These are phyloP conservation scores for Ectobius pallidus DNA, from an alignment of 2,888 invertebrate genomes.

Conservation along the genomic window DNA sequence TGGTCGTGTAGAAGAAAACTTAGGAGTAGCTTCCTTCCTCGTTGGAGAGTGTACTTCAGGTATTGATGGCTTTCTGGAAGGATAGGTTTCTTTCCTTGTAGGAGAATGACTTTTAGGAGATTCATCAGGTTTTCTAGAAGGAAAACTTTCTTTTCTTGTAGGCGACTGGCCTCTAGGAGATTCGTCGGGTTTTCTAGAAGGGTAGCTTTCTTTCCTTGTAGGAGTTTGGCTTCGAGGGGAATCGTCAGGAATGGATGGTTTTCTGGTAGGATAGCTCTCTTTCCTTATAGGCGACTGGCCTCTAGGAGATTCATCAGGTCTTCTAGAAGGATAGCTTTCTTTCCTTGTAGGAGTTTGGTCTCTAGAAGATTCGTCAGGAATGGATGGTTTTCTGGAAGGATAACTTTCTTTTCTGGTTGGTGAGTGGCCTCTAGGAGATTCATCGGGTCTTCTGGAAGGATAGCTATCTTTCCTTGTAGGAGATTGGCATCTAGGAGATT, in stretches of 20 bases:
- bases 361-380: not conserved
- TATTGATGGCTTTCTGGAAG: slow-evolving; percentile 16
- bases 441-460: slow-evolving; percentile 15
- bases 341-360: not conserved
- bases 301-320: not conserved
- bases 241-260: not conserved
- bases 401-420: slow-evolving; percentile 48
- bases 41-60: slow-evolving; percentile 1
- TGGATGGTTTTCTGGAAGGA: slow-evolving; percentile 57
- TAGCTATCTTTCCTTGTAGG: slow-evolving; percentile 17
- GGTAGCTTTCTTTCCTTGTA: too few species aligned
- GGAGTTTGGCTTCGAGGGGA: slow-evolving; percentile 1
- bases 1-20: not conserved
- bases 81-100: not conserved
- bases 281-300: too few species aligned
- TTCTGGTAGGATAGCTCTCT: slow-evolving; percentile 50
- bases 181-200: too few species aligned
- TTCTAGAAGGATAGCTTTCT: too few species aligned
- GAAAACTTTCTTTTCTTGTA: slow-evolving; percentile 53
- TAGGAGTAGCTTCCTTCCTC: not conserved
- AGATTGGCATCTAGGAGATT: not conserved
- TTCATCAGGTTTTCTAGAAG: slow-evolving; percentile 40
- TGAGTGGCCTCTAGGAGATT: slow-evolving; percentile 20
- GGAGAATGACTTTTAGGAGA: too few species aligned
- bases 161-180: too few species aligned